Evolutionary conservation across 2,113 vertebrate species (phyloP).

Genomic region (Isurus oxyrinchus): DNA sequence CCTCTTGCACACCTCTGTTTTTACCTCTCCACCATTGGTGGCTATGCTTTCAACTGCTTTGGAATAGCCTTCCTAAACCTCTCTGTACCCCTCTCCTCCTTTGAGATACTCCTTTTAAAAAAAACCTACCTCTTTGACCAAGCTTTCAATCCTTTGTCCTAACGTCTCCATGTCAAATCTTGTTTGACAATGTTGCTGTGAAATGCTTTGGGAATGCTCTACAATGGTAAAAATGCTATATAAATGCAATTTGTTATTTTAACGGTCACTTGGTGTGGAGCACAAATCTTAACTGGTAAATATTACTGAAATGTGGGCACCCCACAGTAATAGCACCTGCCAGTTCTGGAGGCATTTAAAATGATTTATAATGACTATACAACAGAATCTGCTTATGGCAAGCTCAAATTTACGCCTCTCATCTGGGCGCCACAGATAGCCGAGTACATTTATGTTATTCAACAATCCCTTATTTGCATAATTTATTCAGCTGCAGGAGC

Average conservation of each 20-base stretch:
- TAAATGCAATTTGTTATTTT: background rate
- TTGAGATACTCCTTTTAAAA: background rate
- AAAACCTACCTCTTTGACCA: background rate
- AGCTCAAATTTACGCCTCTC: background rate
- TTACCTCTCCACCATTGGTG: background rate
- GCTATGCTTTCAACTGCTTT: background rate
- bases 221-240: background rate
- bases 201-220: background rate
- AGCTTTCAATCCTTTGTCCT: background rate
- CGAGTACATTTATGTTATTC: slow-evolving; percentile 18
- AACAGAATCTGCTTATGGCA: slow-evolving; percentile 4
- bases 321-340: background rate
- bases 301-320: background rate
- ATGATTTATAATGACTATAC: slow-evolving; percentile 12
- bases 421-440: background rate
- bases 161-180: background rate
- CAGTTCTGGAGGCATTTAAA: background rate
- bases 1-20: background rate
- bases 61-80: background rate
- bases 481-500: slow-evolving; percentile 26
- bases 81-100: background rate
- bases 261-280: background rate
- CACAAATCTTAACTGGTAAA: background rate
- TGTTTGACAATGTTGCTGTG: background rate
- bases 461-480: slow-evolving; percentile 17